These are phyloP conservation scores for Eupithecia tripunctaria DNA, from an alignment of 2,888 invertebrate genomes.

Conservation along the genomic window DNA sequence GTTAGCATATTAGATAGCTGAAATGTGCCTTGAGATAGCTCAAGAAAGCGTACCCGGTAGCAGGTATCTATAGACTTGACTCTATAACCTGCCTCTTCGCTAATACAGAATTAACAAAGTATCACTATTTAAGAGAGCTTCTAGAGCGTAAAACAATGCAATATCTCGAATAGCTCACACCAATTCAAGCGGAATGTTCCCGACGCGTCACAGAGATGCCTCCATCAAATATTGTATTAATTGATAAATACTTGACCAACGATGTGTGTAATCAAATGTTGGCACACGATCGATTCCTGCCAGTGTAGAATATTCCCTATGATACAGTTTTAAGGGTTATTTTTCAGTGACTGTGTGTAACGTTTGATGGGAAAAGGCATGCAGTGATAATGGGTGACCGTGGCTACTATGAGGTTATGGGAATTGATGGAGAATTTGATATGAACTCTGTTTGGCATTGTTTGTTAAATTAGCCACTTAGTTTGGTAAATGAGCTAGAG, in stretches of 20 bases:
- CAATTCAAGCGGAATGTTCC: constrained; percentile 58
- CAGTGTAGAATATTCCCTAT: constrained; percentile 37
- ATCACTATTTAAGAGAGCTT: neutral
- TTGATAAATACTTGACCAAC: constrained; percentile 82
- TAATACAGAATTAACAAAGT: neutral
- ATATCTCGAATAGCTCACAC: constrained; percentile 12
- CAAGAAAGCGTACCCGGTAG: no score
- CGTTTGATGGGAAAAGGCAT: constrained; percentile 43
- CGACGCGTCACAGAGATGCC: constrained; percentile 64
- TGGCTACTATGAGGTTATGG: constrained; percentile 46
- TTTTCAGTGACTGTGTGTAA: constrained; percentile 32
- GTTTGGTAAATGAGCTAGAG: neutral
- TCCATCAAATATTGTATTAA: constrained; percentile 78
- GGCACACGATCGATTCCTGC: constrained; percentile 58
- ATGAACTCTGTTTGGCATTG: constrained; percentile 46
- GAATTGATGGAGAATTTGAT: constrained; percentile 53
- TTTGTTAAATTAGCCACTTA: constrained; percentile 23
- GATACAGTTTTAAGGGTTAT: neutral
- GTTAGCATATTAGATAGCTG: no score
- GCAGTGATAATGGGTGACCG: constrained; percentile 50
- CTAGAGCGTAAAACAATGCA: constrained; percentile 14
- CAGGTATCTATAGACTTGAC: no score
- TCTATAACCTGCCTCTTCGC: neutral
- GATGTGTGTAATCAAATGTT: constrained; percentile 81
- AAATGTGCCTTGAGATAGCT: neutral